Evolutionary conservation across 2,113 vertebrate genomes (phyloP).

Genomic region (Crotalus helleri): DNA sequence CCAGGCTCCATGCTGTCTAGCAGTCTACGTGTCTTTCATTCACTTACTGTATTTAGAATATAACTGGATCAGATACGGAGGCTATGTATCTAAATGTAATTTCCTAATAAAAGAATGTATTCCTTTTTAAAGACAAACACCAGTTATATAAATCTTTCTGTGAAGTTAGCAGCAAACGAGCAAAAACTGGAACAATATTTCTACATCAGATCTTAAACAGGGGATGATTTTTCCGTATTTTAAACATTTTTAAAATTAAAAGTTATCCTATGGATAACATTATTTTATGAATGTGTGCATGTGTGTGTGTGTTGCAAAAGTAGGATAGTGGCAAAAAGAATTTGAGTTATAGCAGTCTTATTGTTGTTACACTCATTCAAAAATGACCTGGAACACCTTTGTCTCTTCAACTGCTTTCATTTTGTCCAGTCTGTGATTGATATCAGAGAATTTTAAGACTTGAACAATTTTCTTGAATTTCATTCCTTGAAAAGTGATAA

Average conservation of each 20-base stretch:
- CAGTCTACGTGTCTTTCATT: neutral
- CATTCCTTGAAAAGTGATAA: neutral
- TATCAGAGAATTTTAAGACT: neutral
- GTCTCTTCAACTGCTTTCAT: neutral
- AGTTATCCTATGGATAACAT: neutral
- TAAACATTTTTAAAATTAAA: neutral
- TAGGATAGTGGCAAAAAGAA: neutral
- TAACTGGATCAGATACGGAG: neutral
- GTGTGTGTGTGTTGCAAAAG: neutral
- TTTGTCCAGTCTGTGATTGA: neutral
- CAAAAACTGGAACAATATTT: neutral
- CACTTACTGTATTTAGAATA: neutral
- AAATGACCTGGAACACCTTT: neutral
- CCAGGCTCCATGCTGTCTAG: neutral
- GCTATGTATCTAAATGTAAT: neutral
- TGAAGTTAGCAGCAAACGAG: neutral
- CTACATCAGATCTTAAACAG: neutral
- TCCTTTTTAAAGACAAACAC: neutral
- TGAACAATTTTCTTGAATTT: neutral
- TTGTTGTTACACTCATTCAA: neutral
- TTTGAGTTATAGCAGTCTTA: neutral
- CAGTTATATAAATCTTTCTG: neutral
- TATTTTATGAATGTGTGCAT: neutral
- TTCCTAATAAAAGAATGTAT: neutral
- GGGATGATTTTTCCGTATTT: neutral